phyloP scores from a whole-genome alignment of 2,888 invertebrate genomes.

The Drosophila nr. perissopoda region DNA sequence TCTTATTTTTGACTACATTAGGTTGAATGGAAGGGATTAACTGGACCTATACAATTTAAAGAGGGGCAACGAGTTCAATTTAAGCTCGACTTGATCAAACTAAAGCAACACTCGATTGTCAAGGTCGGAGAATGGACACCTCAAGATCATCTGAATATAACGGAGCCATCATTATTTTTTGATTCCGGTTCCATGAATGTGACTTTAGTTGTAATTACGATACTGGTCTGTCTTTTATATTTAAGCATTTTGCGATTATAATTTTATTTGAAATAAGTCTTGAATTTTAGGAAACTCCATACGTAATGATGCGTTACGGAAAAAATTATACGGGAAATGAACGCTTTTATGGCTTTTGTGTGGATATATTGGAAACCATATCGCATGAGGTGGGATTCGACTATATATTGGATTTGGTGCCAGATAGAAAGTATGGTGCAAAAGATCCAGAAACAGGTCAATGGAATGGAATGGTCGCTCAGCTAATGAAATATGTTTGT shows the following conservation, averaged over 20 bases:
- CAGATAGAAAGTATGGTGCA: conserved; percentile 90
- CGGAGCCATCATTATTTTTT: conserved; percentile 89
- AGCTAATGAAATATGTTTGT: conserved; percentile 90
- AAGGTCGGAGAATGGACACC: conserved; percentile 92
- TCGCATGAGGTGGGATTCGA: conserved; percentile 89
- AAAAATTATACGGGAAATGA: conserved; percentile 90
- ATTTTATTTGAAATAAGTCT: neutral
- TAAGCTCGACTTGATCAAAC: conserved; percentile 90
- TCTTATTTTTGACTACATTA: conserved; percentile 72
- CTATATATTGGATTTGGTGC: conserved; percentile 89
- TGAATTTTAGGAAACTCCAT: conserved; percentile 88
- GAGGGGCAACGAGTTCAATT: conserved; percentile 91
- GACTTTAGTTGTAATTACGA: conserved; percentile 91
- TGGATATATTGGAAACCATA: conserved; percentile 89
- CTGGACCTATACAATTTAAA: conserved; percentile 92
- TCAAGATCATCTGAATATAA: conserved; percentile 88
- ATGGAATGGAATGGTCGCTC: conserved; percentile 91
- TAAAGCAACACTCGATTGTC: conserved; percentile 90
- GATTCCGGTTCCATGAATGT: conserved; percentile 90
- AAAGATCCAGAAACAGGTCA: conserved; percentile 90
- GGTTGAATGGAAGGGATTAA: conserved; percentile 92
- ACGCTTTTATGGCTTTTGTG: conserved; percentile 92
- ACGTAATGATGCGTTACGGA: conserved; percentile 90
- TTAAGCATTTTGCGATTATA: neutral
- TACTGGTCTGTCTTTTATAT: conserved; percentile 87